A percentile compares a stretch with the other conserved stretches of the same genome.
phyloP scores from a whole-genome alignment of 2,113 vertebrate genomes.

The Psophia crepitans region DNA sequence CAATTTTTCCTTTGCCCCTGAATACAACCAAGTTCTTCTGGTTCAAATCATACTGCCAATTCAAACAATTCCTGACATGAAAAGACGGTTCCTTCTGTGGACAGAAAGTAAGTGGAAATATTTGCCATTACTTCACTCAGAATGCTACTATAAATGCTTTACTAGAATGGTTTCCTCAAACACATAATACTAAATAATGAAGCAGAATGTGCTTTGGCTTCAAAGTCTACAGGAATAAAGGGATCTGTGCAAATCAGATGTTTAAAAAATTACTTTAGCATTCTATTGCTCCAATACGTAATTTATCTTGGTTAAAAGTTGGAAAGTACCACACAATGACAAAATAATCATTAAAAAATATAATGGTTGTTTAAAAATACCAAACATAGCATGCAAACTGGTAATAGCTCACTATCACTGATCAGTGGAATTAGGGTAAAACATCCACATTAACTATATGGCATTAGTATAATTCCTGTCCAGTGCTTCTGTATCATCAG shows the following conservation, averaged over 20 bases:
- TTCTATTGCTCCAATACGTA: not conserved
- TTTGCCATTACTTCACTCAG: not conserved
- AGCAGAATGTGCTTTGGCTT: not conserved
- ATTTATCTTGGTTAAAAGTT: not conserved
- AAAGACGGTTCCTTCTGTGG: not conserved
- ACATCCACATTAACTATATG: not conserved
- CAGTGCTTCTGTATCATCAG: not conserved
- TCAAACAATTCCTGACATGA: not conserved
- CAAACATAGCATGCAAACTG: not conserved
- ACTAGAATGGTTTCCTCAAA: not conserved
- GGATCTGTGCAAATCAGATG: not conserved
- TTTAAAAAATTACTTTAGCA: not conserved
- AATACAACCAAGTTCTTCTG: not conserved
- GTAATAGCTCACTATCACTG: not conserved
- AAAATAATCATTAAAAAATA: not conserved
- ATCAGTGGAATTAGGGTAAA: not conserved
- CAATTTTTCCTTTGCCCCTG: not conserved
- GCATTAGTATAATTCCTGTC: not conserved
- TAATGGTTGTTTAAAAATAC: not conserved
- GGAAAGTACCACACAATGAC: not conserved
- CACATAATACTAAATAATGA: not conserved
- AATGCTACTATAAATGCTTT: not conserved
- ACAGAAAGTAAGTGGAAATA: not conserved
- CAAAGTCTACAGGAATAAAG: not conserved
- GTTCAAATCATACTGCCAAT: not conserved